A percentile compares a stretch with the other conserved stretches of the same genome.
Conservation (phyloP, 2,888 invertebrate species). For the Meghimatium bilineatum region DNA sequence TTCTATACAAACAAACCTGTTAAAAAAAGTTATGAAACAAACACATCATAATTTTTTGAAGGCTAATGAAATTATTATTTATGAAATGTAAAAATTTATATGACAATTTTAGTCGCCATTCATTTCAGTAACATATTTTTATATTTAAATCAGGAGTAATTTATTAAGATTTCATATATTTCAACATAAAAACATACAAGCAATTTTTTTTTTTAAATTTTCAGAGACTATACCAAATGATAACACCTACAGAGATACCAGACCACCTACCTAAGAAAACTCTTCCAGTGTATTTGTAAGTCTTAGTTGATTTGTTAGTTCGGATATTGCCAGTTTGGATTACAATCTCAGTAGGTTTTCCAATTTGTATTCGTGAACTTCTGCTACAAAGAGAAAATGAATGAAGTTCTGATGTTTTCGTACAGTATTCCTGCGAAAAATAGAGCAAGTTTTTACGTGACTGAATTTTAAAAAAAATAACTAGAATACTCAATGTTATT, state of each 20-base stretch:
- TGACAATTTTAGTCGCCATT: no score
- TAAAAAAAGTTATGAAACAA: no score
- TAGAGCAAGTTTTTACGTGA: background rate
- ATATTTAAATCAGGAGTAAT: no score
- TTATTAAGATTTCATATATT: no score
- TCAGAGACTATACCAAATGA: slow-evolving; percentile 66
- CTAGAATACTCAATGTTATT: background rate
- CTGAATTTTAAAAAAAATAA: background rate
- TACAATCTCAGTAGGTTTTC: background rate
- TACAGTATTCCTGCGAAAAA: background rate
- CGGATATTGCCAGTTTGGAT: no score
- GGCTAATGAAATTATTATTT: no score
- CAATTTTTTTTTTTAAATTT: slow-evolving; percentile 42
- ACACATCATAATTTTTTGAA: no score
- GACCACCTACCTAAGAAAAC: slow-evolving; percentile 58
- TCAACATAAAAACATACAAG: no score
- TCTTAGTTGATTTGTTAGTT: no score
- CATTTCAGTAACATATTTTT: no score
- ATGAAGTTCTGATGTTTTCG: background rate
- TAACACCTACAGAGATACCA: slow-evolving; percentile 68
- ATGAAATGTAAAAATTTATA: no score
- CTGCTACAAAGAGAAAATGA: background rate
- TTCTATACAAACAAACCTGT: no score
- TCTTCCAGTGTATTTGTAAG: slow-evolving; percentile 55
- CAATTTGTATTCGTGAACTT: background rate